Base-by-base conservation (phyloP, 2,113 vertebrate species). In the Ia io region DNA sequence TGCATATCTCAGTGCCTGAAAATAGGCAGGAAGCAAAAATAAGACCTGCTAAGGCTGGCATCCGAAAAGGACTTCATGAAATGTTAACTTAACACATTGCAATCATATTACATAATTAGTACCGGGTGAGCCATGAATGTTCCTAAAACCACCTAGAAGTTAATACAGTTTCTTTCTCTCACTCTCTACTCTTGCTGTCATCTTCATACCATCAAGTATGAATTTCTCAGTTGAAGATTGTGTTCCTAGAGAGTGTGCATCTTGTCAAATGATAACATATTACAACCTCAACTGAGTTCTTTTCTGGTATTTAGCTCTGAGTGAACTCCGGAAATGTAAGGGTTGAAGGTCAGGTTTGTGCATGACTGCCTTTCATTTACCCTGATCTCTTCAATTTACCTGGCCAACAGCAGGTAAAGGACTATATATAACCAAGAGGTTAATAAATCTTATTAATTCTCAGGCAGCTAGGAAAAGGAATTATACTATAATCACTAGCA, bases 11-110 rank as follows among this genome's bases (percentile, higher is more conserved):
- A 42, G 80, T 95, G 95, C 85, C 91, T 97, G 92, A 96, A 97
- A 97, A 96, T 97, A 97, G 84, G 63, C 93, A 96, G 94, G 95
- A 96, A 96, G 96, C 88, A 97, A 96, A 97, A 97, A 96, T 97
- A 97, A 97, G 97, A 97, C 70, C 96, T 97, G 96, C 91, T 95
- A 96, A 97, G 95, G 95, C 92, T 97, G 96, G 97, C 96, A 96
- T 96, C 95, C 94, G 96, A 97, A 96, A 96, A 96, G 95, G 96
- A 97, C 97, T 97, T 97, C 96, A 97, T 97, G 96, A 97, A 97
- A 97, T 97, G 95, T 97, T 97, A 97, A 97, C 96, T 97, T 97
- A 97, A 95, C 97, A 97, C 96, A 97, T 97, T 94, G 90, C 95
- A 96, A 96, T 78, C 85, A 84, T 96, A 96, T 95, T 97, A 97